Conservation (phyloP, 2,888 invertebrate genomes). For the Anthophora plumipes region DNA sequence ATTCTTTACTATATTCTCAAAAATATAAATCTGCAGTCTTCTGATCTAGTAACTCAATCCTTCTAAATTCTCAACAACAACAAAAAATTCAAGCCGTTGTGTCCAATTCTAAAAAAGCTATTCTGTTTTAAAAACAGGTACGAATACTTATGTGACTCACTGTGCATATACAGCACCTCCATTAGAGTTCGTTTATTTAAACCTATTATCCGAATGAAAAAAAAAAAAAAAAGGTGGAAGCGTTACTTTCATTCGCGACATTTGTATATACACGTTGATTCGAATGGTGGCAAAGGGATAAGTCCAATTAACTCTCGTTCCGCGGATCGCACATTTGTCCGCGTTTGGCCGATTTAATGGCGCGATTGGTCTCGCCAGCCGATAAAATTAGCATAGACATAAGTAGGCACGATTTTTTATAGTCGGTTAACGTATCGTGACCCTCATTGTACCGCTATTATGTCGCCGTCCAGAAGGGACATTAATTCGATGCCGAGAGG, state of each 20-base stretch:
- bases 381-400: conserved; percentile 82
- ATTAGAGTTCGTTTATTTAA: neutral
- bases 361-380: conserved; percentile 77
- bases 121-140: no score
- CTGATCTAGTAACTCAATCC: no score
- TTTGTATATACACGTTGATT: conserved; percentile 1
- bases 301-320: conserved; percentile 39
- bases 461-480: conserved; percentile 57
- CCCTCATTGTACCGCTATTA: conserved; percentile 72
- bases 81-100: no score
- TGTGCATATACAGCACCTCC: no score
- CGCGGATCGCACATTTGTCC: neutral
- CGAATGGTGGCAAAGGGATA: no score
- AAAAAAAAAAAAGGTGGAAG: neutral
- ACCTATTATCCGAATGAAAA: conserved; percentile 2
- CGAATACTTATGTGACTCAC: no score
- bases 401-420: conserved; percentile 78
- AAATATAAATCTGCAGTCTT: no score
- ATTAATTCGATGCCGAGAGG: conserved; percentile 70
- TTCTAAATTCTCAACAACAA: no score
- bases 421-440: conserved; percentile 67
- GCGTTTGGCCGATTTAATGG: conserved; percentile 70
- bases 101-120: no score
- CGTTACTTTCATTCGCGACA: neutral
- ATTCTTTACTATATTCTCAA: no score